Base-by-base conservation (phyloP, 2,113 vertebrate species). In the Pampusana beccarii region DNA sequence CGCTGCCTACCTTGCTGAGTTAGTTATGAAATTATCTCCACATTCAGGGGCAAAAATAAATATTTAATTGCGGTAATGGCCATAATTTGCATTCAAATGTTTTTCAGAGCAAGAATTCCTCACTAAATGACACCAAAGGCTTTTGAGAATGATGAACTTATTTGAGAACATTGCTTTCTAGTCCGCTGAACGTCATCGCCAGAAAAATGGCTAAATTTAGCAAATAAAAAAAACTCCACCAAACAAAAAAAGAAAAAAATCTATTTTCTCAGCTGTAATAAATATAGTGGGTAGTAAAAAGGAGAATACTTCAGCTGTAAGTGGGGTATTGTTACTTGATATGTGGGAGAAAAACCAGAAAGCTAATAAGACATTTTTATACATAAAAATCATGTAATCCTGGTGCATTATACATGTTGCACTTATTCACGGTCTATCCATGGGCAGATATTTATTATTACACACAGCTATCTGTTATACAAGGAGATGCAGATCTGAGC, bases 131-230 rank as follows among this genome's bases (percentile, higher is more conserved):
- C 91, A 94, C 64, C 92, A 56, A 61, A 91, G 72, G 90, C 92
- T 96, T 94, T 85, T 33, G 88, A 88, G 83, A 92, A 74, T 60
- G 53, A 95, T 94, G 79, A 85, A 94, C 79, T 92, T 80, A 48
- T 79, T 61, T 50, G 91, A 67, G 71, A 92, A 38, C 57, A 6
- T 62, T 61, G 74, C 84, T 80, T 73, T 77, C 87, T 44, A 9
- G 69, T 80, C 81, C 1, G 8, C 85, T 46, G 81, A 90, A 62
- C 2, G 1, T 90, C 67, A 15, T 87, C 28, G 26, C 36, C 58
- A 93, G 92, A 88, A 94, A 95, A 95, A 96, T 38, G 74, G 79
- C 54, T 85, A 78, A 96, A 97, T 94, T 88, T 90, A 96, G 64
- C 46, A 88, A 90, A 91, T 31, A 51, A 34, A 67, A 71, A 60